Percentiles rank a stretch among this genome's conserved stretches.
phyloP scores from a whole-genome alignment of 2,888 invertebrate genomes.

The Epiblema foenella region DNA sequence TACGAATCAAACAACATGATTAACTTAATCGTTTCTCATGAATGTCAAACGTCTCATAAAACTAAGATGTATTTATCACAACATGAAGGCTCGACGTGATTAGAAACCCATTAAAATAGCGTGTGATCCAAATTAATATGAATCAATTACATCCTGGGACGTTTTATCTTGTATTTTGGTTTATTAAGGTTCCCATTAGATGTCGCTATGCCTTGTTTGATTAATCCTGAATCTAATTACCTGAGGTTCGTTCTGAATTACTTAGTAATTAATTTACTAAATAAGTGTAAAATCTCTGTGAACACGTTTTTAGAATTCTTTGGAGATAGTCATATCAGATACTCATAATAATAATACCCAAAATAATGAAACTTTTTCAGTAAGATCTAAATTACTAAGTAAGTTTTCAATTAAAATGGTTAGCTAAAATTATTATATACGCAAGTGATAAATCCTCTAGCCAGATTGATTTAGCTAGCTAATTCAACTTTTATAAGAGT shows the following conservation, averaged over 20 bases:
- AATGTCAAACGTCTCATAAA: conserved; percentile 17
- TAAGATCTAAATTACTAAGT: neutral
- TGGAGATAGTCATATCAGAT: no score
- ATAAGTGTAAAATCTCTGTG: no score
- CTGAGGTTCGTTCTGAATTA: neutral
- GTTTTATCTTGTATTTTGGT: neutral
- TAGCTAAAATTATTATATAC: neutral
- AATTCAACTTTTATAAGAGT: neutral
- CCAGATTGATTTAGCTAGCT: neutral
- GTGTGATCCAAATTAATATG: conserved; percentile 2
- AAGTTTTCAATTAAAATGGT: neutral
- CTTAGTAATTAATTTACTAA: no score
- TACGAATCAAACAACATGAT: neutral
- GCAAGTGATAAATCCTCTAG: neutral
- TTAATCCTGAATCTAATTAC: neutral
- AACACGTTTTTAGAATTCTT: no score
- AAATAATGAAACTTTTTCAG: neutral
- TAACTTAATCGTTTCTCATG: conserved; percentile 4
- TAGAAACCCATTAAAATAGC: conserved; percentile 9
- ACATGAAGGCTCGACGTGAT: neutral
- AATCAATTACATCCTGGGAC: neutral
- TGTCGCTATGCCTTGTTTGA: no score
- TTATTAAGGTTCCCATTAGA: no score
- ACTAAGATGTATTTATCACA: neutral
- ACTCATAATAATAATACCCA: no score